Evolutionary conservation across 2,113 vertebrate genomes (phyloP).

Genomic region (Gobio gobio): DNA sequence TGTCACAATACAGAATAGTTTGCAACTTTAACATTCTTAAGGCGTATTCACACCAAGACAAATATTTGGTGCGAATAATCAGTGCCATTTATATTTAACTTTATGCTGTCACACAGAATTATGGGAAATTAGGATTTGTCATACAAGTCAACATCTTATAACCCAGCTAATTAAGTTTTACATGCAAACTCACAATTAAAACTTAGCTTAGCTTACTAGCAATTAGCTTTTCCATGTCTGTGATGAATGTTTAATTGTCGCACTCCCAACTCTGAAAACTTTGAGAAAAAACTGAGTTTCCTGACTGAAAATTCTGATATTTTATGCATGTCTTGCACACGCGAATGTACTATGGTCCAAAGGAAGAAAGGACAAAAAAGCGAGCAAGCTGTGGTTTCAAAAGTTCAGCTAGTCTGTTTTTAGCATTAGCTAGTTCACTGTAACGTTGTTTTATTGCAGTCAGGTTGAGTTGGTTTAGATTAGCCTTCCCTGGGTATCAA

Average conservation of each 20-base stretch:
- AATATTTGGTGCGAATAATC: background rate
- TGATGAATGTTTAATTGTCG: no score
- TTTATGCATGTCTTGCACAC: background rate
- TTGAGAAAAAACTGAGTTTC: no score
- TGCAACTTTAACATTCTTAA: background rate
- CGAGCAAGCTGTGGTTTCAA: background rate
- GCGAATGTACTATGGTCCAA: background rate
- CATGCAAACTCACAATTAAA: no score
- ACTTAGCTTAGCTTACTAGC: no score
- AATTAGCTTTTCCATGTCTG: no score
- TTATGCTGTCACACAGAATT: background rate
- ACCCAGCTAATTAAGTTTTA: background rate
- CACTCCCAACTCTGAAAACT: no score
- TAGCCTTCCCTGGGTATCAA: background rate
- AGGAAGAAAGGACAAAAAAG: background rate
- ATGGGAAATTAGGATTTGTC: background rate
- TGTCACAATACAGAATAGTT: background rate
- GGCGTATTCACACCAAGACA: background rate
- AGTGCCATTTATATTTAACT: background rate
- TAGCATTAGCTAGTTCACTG: background rate
- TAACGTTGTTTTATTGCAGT: conserved; percentile 9
- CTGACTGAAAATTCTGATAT: no score
- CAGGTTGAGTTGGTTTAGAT: conserved; percentile 18
- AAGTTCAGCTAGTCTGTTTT: conserved; percentile 13
- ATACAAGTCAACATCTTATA: background rate